Conservation (phyloP, 2,888 invertebrate genomes). For the Endotricha flammealis region DNA sequence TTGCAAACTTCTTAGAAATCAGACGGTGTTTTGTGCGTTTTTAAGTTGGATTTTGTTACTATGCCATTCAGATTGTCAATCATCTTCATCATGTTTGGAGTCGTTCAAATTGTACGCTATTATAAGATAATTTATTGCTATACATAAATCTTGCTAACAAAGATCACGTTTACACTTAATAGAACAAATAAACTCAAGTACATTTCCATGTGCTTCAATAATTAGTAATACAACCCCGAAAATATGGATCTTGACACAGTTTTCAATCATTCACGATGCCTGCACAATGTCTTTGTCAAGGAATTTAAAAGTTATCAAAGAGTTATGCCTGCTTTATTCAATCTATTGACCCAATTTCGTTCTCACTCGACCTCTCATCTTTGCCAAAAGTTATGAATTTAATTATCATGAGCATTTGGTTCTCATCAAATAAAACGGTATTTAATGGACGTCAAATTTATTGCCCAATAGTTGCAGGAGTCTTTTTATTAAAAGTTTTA, state of each 20-base stretch:
- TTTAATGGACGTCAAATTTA: neutral
- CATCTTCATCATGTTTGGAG: too few species aligned
- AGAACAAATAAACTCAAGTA: neutral
- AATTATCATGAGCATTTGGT: neutral
- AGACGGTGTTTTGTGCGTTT: too few species aligned
- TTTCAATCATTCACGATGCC: constrained; percentile 29
- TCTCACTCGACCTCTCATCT: constrained; percentile 23
- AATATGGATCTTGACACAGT: constrained; percentile 47
- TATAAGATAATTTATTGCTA: too few species aligned
- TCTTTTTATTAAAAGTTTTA: too few species aligned
- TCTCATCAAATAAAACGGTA: neutral
- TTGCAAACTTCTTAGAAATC: too few species aligned
- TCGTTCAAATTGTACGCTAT: too few species aligned
- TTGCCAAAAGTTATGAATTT: constrained; percentile 8
- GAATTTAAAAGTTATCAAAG: constrained; percentile 26
- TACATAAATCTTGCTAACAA: too few species aligned
- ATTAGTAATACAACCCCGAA: constrained; percentile 7
- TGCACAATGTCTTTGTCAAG: constrained; percentile 49
- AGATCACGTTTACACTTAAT: too few species aligned
- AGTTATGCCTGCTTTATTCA: constrained; percentile 18
- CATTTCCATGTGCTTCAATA: neutral
- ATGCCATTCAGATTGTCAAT: too few species aligned
- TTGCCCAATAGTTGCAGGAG: neutral
- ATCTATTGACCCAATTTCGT: constrained; percentile 31
- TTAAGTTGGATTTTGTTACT: too few species aligned